Evolutionary conservation across 2,888 invertebrate genomes (phyloP), one percentile per base, ranked within the genome.

Genomic region (Caenorhabditis sp.): DNA sequence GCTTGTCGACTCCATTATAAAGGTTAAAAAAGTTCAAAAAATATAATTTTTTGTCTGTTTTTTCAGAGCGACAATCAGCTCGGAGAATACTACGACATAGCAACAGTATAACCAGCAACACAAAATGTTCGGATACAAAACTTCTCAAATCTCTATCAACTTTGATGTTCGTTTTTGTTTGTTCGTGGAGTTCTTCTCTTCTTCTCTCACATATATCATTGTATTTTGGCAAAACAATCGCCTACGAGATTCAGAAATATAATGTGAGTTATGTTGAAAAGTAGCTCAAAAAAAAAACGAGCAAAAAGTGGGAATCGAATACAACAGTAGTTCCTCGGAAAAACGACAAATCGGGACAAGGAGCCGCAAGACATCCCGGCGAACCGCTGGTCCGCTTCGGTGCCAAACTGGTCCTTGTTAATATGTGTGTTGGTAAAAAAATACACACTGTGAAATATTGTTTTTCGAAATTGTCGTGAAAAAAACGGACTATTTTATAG

Each of bases 241-340:
- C 62, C 3, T 73, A 73, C 23, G 73, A 73, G 50, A 68, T 73
- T 10, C 73, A 73, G 26, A 73, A 73, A 49, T 73, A 73, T 55
- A 73, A 73, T 65, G 73, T 73, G 24, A 73, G 73, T 67, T 1
- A 6, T 26, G 10, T n/a, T n/a, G 6, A 3, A 51, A 61, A 31
- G 4, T 31, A 6, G 4, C 31, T n/a, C n/a, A n/a, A n/a, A n/a
- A n/a, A n/a, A n/a, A n/a, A n/a, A n/a, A n/a, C n/a, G n/a, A n/a
- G n/a, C n/a, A n/a, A n/a, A n/a, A n/a, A n/a, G n/a, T n/a, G n/a
- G n/a, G n/a, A n/a, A n/a, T n/a, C n/a, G n/a, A n/a, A n/a, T n/a
- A n/a, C n/a, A n/a, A n/a, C n/a, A n/a, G n/a, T n/a, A n/a, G n/a
- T n/a, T n/a, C n/a, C n/a, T n/a, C n/a, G n/a, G n/a, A n/a, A n/a